Conservation (phyloP, 2,113 vertebrate genomes). For the Acanthisitta chloris region DNA sequence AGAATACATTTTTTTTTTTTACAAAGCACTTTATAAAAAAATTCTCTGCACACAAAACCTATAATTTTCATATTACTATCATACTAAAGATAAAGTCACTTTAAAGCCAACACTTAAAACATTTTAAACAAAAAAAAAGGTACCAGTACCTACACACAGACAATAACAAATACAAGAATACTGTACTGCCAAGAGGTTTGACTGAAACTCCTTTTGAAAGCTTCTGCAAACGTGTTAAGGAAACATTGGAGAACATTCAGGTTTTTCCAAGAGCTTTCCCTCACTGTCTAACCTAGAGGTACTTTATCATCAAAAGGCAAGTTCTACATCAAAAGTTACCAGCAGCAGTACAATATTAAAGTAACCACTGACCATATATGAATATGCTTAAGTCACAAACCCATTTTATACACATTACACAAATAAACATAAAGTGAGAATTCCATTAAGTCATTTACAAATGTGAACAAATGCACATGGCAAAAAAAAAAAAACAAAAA, state of each 20-base stretch:
- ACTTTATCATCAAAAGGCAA: constrained; percentile 77
- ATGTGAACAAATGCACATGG: constrained; percentile 87
- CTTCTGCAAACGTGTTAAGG: constrained; percentile 76
- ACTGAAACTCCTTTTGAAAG: constrained; percentile 81
- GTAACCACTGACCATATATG: constrained; percentile 86
- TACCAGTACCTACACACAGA: constrained; percentile 98
- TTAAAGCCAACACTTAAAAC: constrained; percentile 97
- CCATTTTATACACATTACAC: constrained; percentile 86
- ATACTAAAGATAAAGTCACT: constrained; percentile 94
- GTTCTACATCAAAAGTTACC: constrained; percentile 79
- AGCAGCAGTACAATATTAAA: constrained; percentile 91
- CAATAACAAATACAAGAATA: constrained; percentile 88
- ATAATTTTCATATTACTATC: constrained; percentile 93
- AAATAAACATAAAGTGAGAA: constrained; percentile 85
- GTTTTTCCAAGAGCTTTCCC: constrained; percentile 65
- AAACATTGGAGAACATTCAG: constrained; percentile 74
- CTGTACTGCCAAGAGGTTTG: constrained; percentile 92
- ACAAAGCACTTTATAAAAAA: constrained; percentile 98
- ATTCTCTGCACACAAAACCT: constrained; percentile 93
- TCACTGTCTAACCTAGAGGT: constrained; percentile 70
- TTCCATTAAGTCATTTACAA: constrained; percentile 86
- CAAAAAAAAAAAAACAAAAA: no score
- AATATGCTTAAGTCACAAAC: constrained; percentile 89
- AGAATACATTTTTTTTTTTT: constrained; percentile 93
- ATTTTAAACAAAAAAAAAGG: constrained; percentile 86